Evolutionary conservation across 2,113 vertebrate species (phyloP).

Genomic region (Danio rerio): DNA sequence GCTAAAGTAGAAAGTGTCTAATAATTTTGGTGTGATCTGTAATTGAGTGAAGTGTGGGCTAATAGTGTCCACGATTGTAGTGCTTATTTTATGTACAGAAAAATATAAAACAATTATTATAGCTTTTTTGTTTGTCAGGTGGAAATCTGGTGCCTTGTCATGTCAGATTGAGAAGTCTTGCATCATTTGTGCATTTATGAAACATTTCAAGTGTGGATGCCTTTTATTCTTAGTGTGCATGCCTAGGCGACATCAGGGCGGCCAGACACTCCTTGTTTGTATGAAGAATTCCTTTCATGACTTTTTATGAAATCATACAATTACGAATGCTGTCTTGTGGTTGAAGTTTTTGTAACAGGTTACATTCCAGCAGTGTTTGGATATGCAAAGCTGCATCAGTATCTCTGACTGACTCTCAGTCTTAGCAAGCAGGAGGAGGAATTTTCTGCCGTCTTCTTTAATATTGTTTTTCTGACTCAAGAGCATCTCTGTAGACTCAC

Average conservation of each 20-base stretch:
- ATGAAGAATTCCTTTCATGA: background rate
- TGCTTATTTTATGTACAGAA: background rate
- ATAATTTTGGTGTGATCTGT: background rate
- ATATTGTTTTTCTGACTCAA: constrained; percentile 53
- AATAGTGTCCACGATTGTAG: background rate
- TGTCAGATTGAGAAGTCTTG: background rate
- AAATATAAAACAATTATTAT: background rate
- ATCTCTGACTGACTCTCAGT: background rate
- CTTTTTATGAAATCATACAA: too few species aligned
- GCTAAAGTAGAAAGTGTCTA: too few species aligned
- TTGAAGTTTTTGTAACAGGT: background rate
- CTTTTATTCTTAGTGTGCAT: constrained; percentile 8
- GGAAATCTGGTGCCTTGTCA: background rate
- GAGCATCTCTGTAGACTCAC: constrained; percentile 49
- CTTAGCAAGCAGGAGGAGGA: constrained; percentile 3
- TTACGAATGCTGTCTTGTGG: background rate
- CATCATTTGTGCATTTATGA: background rate
- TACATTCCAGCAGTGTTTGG: background rate
- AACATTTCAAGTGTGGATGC: background rate
- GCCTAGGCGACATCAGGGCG: constrained; percentile 11
- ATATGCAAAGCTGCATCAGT: background rate
- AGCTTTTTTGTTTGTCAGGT: background rate
- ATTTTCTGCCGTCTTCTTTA: constrained; percentile 46
- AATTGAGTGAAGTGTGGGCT: background rate
- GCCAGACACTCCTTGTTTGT: background rate